Percentiles rank a stretch among this genome's conserved stretches.
Conservation (phyloP, 2,113 vertebrate genomes). For the Dipodomys stephensi region DNA sequence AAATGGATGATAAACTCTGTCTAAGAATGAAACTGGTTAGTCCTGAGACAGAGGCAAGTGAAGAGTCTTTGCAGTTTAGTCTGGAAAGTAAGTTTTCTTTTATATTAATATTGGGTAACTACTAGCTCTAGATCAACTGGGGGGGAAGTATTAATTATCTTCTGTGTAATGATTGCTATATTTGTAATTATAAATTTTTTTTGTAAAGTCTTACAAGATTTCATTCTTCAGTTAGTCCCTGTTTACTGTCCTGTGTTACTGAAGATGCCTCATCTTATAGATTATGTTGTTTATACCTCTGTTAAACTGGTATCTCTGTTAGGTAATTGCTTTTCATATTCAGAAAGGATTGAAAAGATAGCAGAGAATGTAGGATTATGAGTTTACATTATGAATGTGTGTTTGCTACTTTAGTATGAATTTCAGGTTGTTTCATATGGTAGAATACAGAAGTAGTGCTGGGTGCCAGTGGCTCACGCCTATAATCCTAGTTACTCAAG, state of each 20-base stretch:
- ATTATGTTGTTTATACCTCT: conserved; percentile 25
- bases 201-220: conserved; percentile 18
- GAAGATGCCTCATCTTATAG: conserved; percentile 29
- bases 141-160: conserved; percentile 38
- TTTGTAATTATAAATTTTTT: conserved; percentile 40
- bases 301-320: conserved; percentile 28
- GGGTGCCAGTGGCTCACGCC: too few relatives aligned
- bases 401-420: conserved; percentile 19
- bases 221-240: conserved; percentile 6
- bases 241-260: not conserved
- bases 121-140: conserved; percentile 24
- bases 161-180: conserved; percentile 24
- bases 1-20: conserved; percentile 90
- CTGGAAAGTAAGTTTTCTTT: conserved; percentile 93
- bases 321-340: conserved; percentile 51
- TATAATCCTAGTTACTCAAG: too few relatives aligned
- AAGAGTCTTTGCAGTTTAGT: conserved; percentile 92
- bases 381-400: conserved; percentile 39
- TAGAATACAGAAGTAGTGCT: conserved; percentile 15
- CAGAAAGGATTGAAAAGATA: not conserved
- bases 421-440: not conserved
- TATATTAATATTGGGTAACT: conserved; percentile 60
- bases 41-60: conserved; percentile 92
- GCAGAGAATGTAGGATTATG: conserved; percentile 31
- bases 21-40: conserved; percentile 95